Percentiles rank a stretch among this genome's conserved stretches.
Evolutionary conservation across 2,113 vertebrate species (phyloP).

Genomic region (Apteryx mantelli): DNA sequence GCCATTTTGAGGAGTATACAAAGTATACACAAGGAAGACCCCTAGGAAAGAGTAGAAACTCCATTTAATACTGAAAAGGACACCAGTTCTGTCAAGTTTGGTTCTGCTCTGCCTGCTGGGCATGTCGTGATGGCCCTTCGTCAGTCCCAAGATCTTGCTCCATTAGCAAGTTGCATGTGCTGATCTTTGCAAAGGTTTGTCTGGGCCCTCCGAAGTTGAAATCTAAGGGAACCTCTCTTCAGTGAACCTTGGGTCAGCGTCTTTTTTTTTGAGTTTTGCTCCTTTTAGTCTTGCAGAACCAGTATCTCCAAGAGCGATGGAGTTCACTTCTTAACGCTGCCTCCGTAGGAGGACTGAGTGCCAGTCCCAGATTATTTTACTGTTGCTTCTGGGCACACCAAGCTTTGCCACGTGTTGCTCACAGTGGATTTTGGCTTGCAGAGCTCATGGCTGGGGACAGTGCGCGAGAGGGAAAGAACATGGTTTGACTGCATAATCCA

Average conservation of each 20-base stretch:
- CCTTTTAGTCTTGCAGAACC: not conserved
- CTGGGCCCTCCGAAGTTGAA: not conserved
- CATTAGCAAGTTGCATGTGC: constrained; percentile 28
- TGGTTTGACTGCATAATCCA: not conserved
- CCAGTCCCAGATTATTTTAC: not conserved
- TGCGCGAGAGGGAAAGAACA: not conserved
- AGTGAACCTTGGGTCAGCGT: not conserved
- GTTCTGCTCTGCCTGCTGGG: constrained; percentile 3
- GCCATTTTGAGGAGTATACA: constrained; percentile 28
- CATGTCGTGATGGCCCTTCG: not conserved
- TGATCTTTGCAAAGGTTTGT: constrained; percentile 8
- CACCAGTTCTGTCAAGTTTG: not conserved
- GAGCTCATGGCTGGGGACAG: not conserved
- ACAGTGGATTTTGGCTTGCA: not conserved
- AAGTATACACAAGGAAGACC: constrained; percentile 23
- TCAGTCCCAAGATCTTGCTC: constrained; percentile 37
- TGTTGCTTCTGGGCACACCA: not conserved
- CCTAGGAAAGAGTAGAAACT: constrained; percentile 12
- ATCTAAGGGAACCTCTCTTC: not conserved
- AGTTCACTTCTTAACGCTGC: not conserved
- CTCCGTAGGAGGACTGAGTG: fast-evolving
- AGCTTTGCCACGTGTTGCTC: fast-evolving
- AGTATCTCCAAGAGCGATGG: fast-evolving
- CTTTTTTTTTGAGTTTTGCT: not conserved
- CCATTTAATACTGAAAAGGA: constrained; percentile 22